phyloP scores from a whole-genome alignment of 1,140 invertebrate genomes.

The Bombus difficillimus region DNA sequence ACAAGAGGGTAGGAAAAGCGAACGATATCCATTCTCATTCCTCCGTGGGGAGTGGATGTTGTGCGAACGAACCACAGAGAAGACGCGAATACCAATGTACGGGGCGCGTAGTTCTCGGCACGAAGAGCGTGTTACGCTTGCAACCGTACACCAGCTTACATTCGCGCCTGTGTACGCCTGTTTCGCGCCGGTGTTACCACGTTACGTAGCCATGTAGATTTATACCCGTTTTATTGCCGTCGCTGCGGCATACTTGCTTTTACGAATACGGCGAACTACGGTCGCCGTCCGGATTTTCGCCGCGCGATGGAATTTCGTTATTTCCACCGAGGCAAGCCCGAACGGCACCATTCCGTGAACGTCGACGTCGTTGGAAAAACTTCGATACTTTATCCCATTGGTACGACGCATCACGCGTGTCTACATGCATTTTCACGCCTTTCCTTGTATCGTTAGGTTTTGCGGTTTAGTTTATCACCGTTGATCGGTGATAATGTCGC shows the following conservation, averaged over 20 bases:
- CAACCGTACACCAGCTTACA: conserved; percentile 21
- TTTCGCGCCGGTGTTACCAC: conserved; percentile 30
- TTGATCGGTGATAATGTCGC: background rate
- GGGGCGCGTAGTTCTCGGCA: background rate
- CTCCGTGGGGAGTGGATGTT: conserved; percentile 60
- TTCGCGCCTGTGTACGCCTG: conserved; percentile 24
- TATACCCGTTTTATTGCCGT: conserved; percentile 66
- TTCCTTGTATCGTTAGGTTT: background rate
- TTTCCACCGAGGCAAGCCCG: conserved; percentile 47
- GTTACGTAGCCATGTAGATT: conserved; percentile 58
- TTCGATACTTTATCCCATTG: conserved; percentile 1
- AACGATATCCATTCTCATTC: conserved; percentile 65
- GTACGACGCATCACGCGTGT: background rate
- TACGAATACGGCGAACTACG: conserved; percentile 50
- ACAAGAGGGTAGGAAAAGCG: conserved; percentile 42
- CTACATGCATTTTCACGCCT: background rate
- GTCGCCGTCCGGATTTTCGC: conserved; percentile 61
- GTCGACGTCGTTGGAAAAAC: background rate
- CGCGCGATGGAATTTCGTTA: conserved; percentile 69
- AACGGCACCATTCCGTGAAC: conserved; percentile 23
- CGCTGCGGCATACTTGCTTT: conserved; percentile 62
- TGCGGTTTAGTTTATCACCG: background rate
- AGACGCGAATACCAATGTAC: conserved; percentile 61
- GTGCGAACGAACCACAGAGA: conserved; percentile 59
- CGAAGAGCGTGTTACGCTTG: conserved; percentile 34